A percentile compares a stretch with the other conserved stretches of the same genome.
phyloP scores from a whole-genome alignment of 2,797 vertebrate species.

The Silurus lanzhouensis region DNA sequence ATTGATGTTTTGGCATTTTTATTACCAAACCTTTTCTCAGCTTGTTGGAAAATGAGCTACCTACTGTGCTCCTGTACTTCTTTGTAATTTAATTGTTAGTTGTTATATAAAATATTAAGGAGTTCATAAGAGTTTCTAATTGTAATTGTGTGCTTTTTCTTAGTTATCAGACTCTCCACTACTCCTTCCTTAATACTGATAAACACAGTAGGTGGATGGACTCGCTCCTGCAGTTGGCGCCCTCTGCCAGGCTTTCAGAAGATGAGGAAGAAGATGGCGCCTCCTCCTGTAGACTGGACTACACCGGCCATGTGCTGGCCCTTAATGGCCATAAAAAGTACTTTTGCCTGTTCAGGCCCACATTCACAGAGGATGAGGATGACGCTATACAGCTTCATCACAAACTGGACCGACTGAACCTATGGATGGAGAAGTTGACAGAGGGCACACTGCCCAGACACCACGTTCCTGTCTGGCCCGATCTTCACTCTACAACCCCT shows the following conservation, averaged over 20 bases:
- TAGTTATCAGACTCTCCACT: constrained; percentile 90
- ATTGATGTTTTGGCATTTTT: not conserved
- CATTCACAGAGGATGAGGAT: constrained; percentile 70
- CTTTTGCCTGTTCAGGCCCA: constrained; percentile 91
- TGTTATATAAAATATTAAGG: not conserved
- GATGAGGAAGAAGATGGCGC: constrained; percentile 58
- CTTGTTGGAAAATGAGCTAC: not conserved
- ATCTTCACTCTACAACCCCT: constrained; percentile 68
- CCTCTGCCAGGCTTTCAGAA: constrained; percentile 66
- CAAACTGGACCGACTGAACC: constrained; percentile 87
- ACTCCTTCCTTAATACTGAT: constrained; percentile 94
- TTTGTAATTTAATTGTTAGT: not conserved
- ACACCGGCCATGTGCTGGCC: constrained; percentile 87
- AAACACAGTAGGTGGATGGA: constrained; percentile 91
- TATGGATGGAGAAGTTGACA: constrained; percentile 95
- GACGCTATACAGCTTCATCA: constrained; percentile 77
- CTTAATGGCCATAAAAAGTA: constrained; percentile 95
- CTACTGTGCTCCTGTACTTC: not conserved
- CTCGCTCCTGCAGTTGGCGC: constrained; percentile 78
- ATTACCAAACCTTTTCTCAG: not conserved
- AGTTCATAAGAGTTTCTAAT: not conserved
- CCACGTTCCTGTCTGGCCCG: constrained; percentile 86
- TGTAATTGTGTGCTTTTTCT: not conserved
- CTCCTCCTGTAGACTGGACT: constrained; percentile 76
- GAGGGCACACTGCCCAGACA: constrained; percentile 90